Conservation (phyloP, 1,140 invertebrate species). For the Drosophila orosa region DNA sequence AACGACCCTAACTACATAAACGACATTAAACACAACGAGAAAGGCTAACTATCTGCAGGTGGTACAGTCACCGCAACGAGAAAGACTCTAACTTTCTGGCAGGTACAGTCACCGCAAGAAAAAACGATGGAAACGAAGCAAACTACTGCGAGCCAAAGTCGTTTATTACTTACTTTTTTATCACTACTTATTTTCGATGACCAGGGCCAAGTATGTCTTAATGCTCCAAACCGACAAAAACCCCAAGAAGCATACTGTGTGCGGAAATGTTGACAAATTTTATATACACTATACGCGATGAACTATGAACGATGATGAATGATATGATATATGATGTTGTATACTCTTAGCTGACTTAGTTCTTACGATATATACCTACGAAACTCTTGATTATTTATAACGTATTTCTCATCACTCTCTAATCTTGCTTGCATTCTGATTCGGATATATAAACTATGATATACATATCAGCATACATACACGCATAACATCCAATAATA, state of each 20-base stretch:
- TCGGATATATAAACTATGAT: conserved; percentile 27
- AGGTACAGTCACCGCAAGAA: conserved; percentile 29
- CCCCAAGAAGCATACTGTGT: conserved; percentile 41
- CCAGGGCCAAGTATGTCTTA: conserved; percentile 36
- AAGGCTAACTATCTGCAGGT: conserved; percentile 27
- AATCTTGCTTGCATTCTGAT: conserved; percentile 51
- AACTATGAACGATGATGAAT: conserved; percentile 40
- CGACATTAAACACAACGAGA: conserved; percentile 3
- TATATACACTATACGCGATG: conserved; percentile 34
- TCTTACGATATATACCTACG: conserved; percentile 67
- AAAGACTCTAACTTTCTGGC: conserved; percentile 23
- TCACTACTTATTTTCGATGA: conserved; percentile 32
- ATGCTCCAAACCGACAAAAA: conserved; percentile 36
- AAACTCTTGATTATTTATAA: conserved; percentile 67
- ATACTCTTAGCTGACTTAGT: conserved; percentile 76
- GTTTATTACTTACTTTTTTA: conserved; percentile 34
- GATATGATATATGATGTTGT: conserved; percentile 65
- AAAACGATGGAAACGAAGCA: conserved; percentile 24
- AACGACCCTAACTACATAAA: conserved; percentile 46
- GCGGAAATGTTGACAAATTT: conserved; percentile 37
- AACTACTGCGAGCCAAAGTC: conserved; percentile 45
- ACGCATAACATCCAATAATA: conserved; percentile 77
- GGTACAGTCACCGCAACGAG: conserved; percentile 24
- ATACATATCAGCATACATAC: conserved; percentile 41
- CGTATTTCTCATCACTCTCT: conserved; percentile 45